Evolutionary conservation across 2,888 invertebrate genomes (phyloP).

Genomic region (Nezara viridula): DNA sequence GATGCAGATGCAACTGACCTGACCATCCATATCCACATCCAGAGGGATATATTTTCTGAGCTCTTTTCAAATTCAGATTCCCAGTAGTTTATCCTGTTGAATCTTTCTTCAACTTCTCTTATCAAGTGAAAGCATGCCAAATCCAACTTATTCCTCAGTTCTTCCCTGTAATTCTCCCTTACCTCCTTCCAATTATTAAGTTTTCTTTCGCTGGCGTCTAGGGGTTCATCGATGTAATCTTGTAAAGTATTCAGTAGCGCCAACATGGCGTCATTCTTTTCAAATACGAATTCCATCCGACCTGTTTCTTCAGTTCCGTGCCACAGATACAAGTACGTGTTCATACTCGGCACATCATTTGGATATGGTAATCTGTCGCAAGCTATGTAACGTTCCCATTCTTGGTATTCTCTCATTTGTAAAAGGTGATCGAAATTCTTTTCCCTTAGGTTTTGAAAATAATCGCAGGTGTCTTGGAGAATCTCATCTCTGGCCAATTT

Average conservation of each 20-base stretch:
- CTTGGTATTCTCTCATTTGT: constrained; percentile 62
- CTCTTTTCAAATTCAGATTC: constrained; percentile 61
- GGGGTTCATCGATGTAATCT: constrained; percentile 65
- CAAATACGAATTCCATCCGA: constrained; percentile 59
- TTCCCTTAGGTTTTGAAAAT: constrained; percentile 59
- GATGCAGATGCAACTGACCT: constrained; percentile 59
- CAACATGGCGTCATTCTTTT: constrained; percentile 61
- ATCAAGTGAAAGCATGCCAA: constrained; percentile 71
- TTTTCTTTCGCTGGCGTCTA: constrained; percentile 63
- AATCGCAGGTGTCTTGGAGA: constrained; percentile 55
- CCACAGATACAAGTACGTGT: constrained; percentile 75
- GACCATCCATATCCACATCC: constrained; percentile 63
- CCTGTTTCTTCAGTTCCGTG: constrained; percentile 68
- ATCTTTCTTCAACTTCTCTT: constrained; percentile 67
- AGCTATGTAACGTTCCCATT: constrained; percentile 75
- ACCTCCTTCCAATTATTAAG: constrained; percentile 66
- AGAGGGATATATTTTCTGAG: constrained; percentile 60
- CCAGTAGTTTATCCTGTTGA: constrained; percentile 62
- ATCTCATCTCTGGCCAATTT: constrained; percentile 62
- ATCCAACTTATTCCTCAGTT: constrained; percentile 71
- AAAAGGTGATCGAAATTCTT: constrained; percentile 64
- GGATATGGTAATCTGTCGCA: constrained; percentile 77
- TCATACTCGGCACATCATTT: constrained; percentile 73
- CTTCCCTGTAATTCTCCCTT: constrained; percentile 67
- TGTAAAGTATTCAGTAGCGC: constrained; percentile 63